Evolutionary conservation across 1,140 invertebrate genomes (phyloP).

Genomic region (Orius insidiosus): DNA sequence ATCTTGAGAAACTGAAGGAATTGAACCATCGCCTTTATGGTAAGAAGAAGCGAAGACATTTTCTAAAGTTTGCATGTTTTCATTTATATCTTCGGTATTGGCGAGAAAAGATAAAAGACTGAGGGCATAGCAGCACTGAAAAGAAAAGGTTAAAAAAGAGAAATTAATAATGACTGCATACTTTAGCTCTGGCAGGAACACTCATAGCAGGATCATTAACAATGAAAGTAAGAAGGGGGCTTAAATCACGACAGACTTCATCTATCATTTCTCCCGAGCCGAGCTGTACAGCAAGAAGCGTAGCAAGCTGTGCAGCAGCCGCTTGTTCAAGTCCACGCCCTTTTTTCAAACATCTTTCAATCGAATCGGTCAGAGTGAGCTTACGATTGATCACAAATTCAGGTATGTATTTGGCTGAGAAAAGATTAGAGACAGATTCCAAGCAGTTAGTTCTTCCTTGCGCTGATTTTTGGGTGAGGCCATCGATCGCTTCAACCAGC

Average conservation of each 20-base stretch:
- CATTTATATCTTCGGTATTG: slow-evolving; percentile 41
- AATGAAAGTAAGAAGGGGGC: slow-evolving; percentile 36
- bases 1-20: slow-evolving; percentile 48
- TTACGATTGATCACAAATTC: slow-evolving; percentile 55
- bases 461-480: slow-evolving; percentile 64
- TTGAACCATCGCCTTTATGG: slow-evolving; percentile 54
- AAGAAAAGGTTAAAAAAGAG: too few species aligned
- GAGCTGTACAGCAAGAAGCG: slow-evolving; percentile 68
- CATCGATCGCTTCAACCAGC: slow-evolving; percentile 68
- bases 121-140: slow-evolving; percentile 70
- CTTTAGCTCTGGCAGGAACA: slow-evolving; percentile 42
- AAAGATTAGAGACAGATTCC: slow-evolving; percentile 48
- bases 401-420: slow-evolving; percentile 63
- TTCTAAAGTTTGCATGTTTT: slow-evolving; percentile 58
- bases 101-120: slow-evolving; percentile 70
- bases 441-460: slow-evolving; percentile 59
- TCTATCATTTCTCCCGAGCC: slow-evolving; percentile 44
- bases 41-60: slow-evolving; percentile 72
- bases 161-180: too few species aligned
- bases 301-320: slow-evolving; percentile 58
- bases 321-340: slow-evolving; percentile 64
- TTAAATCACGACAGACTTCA: slow-evolving; percentile 36
- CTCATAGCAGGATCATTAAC: slow-evolving; percentile 40
- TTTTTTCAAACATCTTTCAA: slow-evolving; percentile 63
- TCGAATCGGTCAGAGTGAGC: slow-evolving; percentile 61